These are phyloP conservation scores for Leucozona laternaria DNA, from an alignment of 2,888 invertebrate genomes.

Conservation along the genomic window DNA sequence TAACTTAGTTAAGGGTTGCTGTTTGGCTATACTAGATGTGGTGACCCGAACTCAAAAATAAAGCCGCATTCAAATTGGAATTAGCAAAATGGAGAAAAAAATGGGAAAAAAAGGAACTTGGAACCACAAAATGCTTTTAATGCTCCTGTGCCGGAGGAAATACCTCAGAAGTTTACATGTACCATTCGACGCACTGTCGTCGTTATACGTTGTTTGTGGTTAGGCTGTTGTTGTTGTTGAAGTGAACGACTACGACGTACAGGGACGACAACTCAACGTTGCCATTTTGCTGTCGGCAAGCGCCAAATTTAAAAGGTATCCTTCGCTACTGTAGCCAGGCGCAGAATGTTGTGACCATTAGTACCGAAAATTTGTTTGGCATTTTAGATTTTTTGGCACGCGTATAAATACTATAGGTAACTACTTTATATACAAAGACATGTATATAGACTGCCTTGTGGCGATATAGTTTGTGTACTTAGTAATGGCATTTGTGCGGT, in stretches of 20 bases:
- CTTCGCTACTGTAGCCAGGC: conserved; percentile 45
- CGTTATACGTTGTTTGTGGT: conserved; percentile 10
- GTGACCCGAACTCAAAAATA: conserved; percentile 52
- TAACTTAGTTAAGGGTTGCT: conserved; percentile 73
- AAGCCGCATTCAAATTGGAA: conserved; percentile 72
- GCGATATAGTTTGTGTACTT: conserved; percentile 11
- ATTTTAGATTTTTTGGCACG: conserved; percentile 72
- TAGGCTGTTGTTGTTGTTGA: not conserved
- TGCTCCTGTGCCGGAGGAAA: conserved; percentile 62
- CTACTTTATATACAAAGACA: not conserved
- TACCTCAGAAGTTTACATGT: conserved; percentile 69
- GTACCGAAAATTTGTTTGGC: conserved; percentile 73
- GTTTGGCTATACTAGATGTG: conserved; percentile 48
- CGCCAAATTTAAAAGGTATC: conserved; percentile 66
- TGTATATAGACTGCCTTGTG: not conserved
- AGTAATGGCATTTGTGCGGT: no score
- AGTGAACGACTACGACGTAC: not conserved
- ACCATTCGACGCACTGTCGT: conserved; percentile 71
- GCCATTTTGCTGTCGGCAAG: conserved; percentile 48
- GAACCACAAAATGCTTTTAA: conserved; percentile 76
- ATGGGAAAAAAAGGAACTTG: conserved; percentile 28
- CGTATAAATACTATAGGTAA: conserved; percentile 20
- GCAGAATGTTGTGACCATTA: conserved; percentile 69
- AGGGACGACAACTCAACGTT: conserved; percentile 1
- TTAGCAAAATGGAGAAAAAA: conserved; percentile 34